Base-by-base conservation (phyloP, 2,797 vertebrate genomes). In the Oryzias sinensis region DNA sequence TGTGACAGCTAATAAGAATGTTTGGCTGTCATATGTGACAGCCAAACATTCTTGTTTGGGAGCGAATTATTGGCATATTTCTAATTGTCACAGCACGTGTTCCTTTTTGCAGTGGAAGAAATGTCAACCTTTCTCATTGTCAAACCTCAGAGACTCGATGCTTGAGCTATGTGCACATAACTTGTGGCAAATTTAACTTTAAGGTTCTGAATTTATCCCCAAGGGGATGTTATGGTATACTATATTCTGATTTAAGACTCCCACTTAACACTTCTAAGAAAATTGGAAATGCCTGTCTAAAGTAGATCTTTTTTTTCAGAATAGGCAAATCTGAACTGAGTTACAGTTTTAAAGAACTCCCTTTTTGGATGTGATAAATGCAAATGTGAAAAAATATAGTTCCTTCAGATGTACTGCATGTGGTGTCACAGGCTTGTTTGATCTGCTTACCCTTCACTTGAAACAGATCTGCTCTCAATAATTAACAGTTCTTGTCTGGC, bases 71-170 rank as follows among this genome's bases (percentile, higher is more conserved):
- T 57, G 53, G 44, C 2, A 1, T 18, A 43, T 66, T 54, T 54
- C 47, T 18, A 70, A 48, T 61, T 44, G 56, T 56, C 43, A 45
- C 59, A 44, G 46, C 62, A 53, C 55, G 62, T 56, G 44, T 43
- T 69, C 62, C 62, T 70, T 53, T 72, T 51, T 68, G 56, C 71
- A 70, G 78, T 56, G 8, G 49, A 62, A 79, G 72, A 62, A 67
- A 68, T 61, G 80, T 84, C 75, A 47, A 42, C 53, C 53, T 51
- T 62, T 71, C 54, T 22, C 20, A 22, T 22, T 22, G 2, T 22
- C 20, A 22, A 22, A 3, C 20, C 20, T 22, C 20, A 22, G 69
- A 83, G 42, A 43, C 59, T 53, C 17, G 37, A 69, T 52, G 50
- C 55, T 61, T 51, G 54, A 74, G 43, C 22, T 7, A 4, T 62